Percentiles rank a stretch among this genome's conserved stretches.
Conservation (phyloP, 2,797 vertebrate genomes). For the Pangasius djambal region DNA sequence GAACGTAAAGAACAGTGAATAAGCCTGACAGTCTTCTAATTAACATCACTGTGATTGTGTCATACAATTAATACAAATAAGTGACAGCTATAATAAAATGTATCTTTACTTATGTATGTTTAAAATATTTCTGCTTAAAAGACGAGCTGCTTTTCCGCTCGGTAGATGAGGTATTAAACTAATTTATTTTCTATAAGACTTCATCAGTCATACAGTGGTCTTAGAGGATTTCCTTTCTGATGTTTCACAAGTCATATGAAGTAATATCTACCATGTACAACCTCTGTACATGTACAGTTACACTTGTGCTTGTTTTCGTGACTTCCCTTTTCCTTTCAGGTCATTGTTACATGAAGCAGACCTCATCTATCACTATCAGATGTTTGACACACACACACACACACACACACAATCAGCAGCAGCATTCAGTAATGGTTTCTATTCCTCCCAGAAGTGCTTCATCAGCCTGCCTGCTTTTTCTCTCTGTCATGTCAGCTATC, state of each 20-base stretch:
- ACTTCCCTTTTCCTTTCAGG: not conserved
- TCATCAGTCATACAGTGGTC: not conserved
- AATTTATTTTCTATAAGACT: not conserved
- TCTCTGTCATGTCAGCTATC: slow-evolving; percentile 36
- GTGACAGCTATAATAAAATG: not conserved
- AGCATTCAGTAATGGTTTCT: slow-evolving; percentile 22
- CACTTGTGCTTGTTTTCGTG: not conserved
- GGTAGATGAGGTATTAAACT: not conserved
- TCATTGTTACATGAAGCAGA: slow-evolving; percentile 22
- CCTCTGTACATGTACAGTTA: not conserved
- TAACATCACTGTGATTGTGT: not conserved
- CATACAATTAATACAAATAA: not conserved
- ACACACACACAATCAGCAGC: slow-evolving; percentile 6
- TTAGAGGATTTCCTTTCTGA: not conserved
- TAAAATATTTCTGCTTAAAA: not conserved
- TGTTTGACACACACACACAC: slow-evolving; percentile 20
- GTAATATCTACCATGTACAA: not conserved
- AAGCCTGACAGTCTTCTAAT: not conserved
- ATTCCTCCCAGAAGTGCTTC: slow-evolving; percentile 28
- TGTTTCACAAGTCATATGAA: not conserved
- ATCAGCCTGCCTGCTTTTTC: slow-evolving; percentile 4
- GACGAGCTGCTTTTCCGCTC: not conserved
- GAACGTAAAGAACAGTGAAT: not conserved
- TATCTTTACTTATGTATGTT: not conserved
- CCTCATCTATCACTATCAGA: slow-evolving; percentile 47